Evolutionary conservation across 2,113 vertebrate genomes (phyloP).

Genomic region (Thymallus thymallus): DNA sequence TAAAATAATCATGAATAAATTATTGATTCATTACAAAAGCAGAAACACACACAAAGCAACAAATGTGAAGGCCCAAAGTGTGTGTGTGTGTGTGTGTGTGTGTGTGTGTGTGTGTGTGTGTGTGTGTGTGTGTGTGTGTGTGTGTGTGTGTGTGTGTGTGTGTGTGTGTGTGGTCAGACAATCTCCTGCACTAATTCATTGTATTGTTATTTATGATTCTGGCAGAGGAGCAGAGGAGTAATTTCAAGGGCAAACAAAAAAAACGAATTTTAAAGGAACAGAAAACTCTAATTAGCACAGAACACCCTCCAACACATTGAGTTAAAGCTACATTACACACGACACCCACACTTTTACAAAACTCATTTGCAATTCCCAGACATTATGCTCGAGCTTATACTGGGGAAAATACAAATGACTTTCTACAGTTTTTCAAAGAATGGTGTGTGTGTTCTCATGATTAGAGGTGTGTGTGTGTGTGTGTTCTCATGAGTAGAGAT

Average conservation of each 20-base stretch:
- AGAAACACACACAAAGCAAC: neutral
- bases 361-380: constrained; percentile 42
- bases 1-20: neutral
- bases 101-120: neutral
- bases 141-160: constrained; percentile 2
- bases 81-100: neutral
- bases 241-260: constrained; percentile 30
- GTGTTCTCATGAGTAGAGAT: neutral
- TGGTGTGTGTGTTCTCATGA: neutral
- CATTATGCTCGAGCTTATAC: constrained; percentile 27
- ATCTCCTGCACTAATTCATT: neutral
- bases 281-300: constrained; percentile 23
- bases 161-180: neutral
- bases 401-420: constrained; percentile 29
- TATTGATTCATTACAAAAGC: neutral
- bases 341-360: constrained; percentile 16
- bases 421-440: constrained; percentile 4
- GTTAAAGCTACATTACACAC: neutral
- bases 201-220: constrained; percentile 23
- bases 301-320: constrained; percentile 3
- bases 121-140: neutral
- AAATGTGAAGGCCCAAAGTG: neutral
- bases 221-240: constrained; percentile 1
- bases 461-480: neutral
- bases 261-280: constrained; percentile 7